Base-by-base conservation (phyloP, 2,888 invertebrate genomes). In the Nowickia ferox region DNA sequence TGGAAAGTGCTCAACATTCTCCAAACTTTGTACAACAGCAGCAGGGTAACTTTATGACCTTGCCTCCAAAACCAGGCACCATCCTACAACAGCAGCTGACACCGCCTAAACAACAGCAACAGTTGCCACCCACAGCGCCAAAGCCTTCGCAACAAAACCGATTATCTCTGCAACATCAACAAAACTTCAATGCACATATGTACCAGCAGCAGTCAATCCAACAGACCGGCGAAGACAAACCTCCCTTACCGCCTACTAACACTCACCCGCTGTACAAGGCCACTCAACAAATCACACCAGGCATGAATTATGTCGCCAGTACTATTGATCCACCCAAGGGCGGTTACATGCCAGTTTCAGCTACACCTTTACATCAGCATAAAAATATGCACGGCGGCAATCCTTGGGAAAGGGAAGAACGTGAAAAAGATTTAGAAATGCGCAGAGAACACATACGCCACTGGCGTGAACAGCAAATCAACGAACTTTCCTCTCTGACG, bases 361-460 rank as follows among this genome's bases (percentile, higher is more conserved):
- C 88, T 38, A 55, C 84, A 19, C 42, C 79, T 30, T 48, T 83
- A 17, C 88, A 87, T 61, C 86, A 68, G 83, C 88, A 87, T 55
- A 91, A 91, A 72, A 90, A 89, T 57, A 90, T 88, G 66, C 75
- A 89, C 76, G 93, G 94, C 91, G 94, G 95, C 89, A 97, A 97
- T 94, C 98, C 98, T 1, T 98, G 98, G 98, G 97, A 98, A 90
- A 94, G 98, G 40, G 98, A 98, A 93, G 98, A 98, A 92, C 95
- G 96, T 89, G 98, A 98, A 93, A 96, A 96, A 88, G 96, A 96
- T 90, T 82, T 91, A 89, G 96, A 96, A 88, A 94, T 95, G 72
- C 94, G 96, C 79, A 94, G 96, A 84, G 96, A 96, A 90, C 96
- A 96, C n/a, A 95, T 96, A 2, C 94, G 96, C 48, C 95, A 95